Evolutionary conservation across 2,113 vertebrate genomes (phyloP), one percentile per base, ranked within the genome.

Genomic region (Delphinus delphis): DNA sequence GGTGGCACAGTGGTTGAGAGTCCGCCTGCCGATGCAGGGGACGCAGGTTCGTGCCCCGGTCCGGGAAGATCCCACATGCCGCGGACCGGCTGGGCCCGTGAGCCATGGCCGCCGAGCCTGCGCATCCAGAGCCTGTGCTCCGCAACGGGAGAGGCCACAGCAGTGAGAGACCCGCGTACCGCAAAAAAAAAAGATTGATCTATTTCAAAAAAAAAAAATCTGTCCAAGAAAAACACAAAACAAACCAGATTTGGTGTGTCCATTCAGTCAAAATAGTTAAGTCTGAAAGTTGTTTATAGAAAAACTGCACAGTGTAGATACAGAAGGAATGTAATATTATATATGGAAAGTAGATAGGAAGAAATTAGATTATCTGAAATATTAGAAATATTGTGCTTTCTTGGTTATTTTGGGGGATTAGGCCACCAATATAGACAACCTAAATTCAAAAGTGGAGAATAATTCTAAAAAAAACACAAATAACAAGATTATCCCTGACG

Each of bases 331-430:
- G 4, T 96, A 63, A 38, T 91, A 82, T 79, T 90, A 83, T 13
- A 65, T 20, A 53, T 50, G 21, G 38, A 94, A 92, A 93, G 77
- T n/a, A 80, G 90, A 67, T 38, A 95, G 73, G 23, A 82, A 82
- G 26, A 89, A 88, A 36, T 83, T 73, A 80, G 36, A 60, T 94
- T 20, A 94, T 81, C 88, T 90, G 13, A 96, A 95, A 90, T 88
- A 89, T 74, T 95, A 96, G 41, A 90, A 91, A 86, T 67, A 93
- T 23, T 97, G 44, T 60, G n/a, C 38, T 93, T 93, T 96, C 23
- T n/a, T 20, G 17, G 41, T 36, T 67, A 62, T 79, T 88, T 77
- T 26, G 5, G 36, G 55, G 28, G 65, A 68, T 67, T 92, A 8
- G 33, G 5, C 14, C 36, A 95, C 80, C 76, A 94, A 38, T 81